Conservation (phyloP, 2,113 vertebrate genomes). For the Emydura subglobosa region DNA sequence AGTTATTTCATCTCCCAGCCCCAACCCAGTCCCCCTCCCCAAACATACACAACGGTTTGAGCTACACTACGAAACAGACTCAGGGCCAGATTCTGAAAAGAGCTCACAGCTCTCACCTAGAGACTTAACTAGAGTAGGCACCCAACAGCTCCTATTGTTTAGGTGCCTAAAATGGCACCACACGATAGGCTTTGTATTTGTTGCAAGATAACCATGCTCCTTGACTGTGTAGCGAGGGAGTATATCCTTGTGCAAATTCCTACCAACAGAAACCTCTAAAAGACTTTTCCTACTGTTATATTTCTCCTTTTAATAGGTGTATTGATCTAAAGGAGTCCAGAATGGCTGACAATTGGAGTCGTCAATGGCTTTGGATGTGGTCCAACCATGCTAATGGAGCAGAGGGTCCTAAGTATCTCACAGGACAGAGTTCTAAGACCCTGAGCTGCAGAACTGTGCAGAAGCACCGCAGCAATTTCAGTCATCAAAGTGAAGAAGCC, state of each 20-base stretch:
- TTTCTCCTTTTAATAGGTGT: neutral
- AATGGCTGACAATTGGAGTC: neutral
- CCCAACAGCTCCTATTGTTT: neutral
- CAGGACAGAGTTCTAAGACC: neutral
- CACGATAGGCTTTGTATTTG: neutral
- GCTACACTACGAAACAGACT: neutral
- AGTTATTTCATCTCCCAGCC: neutral
- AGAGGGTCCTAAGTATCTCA: neutral
- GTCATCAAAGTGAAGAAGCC: neutral
- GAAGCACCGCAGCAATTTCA: neutral
- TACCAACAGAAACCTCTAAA: neutral
- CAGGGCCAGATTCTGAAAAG: rapidly evolving
- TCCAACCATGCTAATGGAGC: neutral
- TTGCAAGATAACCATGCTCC: neutral
- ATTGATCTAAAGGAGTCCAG: neutral
- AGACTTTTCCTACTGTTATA: neutral
- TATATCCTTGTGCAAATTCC: no score
- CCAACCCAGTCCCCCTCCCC: neutral
- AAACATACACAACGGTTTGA: neutral
- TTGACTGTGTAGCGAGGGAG: neutral
- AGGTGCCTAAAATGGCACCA: neutral
- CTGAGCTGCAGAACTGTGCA: neutral
- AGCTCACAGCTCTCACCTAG: neutral
- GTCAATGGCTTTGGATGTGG: neutral
- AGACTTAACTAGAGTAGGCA: neutral